Evolutionary conservation across 1,140 invertebrate species (phyloP), one percentile per base, ranked within the genome.

Genomic region (Procambarus virginalis): DNA sequence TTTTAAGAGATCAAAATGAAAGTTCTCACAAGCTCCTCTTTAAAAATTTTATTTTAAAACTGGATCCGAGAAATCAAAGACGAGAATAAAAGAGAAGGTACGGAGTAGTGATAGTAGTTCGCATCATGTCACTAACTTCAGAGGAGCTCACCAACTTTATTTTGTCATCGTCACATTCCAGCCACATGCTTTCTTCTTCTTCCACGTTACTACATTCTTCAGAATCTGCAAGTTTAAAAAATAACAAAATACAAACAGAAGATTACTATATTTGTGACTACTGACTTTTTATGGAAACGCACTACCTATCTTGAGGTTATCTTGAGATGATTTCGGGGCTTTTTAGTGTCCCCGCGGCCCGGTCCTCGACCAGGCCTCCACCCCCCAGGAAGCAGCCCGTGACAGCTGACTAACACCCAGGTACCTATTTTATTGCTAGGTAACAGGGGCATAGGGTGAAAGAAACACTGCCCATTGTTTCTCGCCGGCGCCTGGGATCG

Each of bases 121-220:
- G 93, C 89, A 98, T 94, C 91, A 97, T 95, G 88, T 97, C 96
- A 87, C 96, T 95, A 81, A 98, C 96, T 93, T 98, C 97, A 82
- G 96, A 95, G 92, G 96, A 95, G 2, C 96, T 96, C 92, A 98
- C 96, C 2, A 96, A 95, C 91, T 96, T 96, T 14, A 98, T 96
- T 81, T 96, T 96, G 91, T 98, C 97, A 93, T 98, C 97, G 93
- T 98, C 97, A 93, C 97, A 98, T 93, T 98, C 97, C 45, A 98
- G 95, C 97, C 97, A 98, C 70, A 95, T 94, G 17, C 95, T 94
- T n/a, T 89, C 87, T n/a, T 84, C 49, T 22, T 84, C 88, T 22
- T 51, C 60, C 51, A 73, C 22, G 22, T 60, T 49, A 8, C 60
- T 82, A n/a, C 55, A 46, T 20, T 68, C 58, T 46, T 82, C 80